A percentile compares a stretch with the other conserved stretches of the same genome.
phyloP scores from a whole-genome alignment of 1,140 invertebrate genomes.

The Drosophila burlai region DNA sequence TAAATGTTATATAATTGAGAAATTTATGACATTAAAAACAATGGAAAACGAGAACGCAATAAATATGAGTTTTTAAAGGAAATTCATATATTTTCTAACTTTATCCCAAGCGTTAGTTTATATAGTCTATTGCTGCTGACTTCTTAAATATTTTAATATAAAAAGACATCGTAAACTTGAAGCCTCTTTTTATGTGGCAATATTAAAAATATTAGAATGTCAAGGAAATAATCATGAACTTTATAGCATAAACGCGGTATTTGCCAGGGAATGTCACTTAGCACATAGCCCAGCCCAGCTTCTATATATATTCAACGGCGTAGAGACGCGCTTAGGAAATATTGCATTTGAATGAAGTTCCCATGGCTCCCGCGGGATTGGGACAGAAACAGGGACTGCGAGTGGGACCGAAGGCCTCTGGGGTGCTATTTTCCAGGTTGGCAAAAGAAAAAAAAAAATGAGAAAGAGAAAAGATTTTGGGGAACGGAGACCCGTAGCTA shows the following conservation, averaged over 20 bases:
- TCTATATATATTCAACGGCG: conserved; percentile 16
- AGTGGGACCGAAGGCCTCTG: conserved; percentile 19
- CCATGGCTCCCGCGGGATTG: conserved; percentile 26
- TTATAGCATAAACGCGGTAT: conserved; percentile 21
- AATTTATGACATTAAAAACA: background rate
- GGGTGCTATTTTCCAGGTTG: conserved; percentile 29
- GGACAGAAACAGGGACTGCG: conserved; percentile 5
- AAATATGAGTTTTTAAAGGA: background rate
- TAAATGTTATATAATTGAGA: background rate
- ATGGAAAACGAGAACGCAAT: background rate
- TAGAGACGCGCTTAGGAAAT: conserved; percentile 20
- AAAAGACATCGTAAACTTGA: background rate
- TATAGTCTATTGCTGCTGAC: too few species aligned
- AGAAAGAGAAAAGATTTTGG: conserved; percentile 9
- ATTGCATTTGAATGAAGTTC: conserved; percentile 43
- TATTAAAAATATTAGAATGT: background rate
- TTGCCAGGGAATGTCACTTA: conserved; percentile 24
- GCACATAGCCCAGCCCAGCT: background rate
- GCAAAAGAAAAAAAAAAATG: background rate
- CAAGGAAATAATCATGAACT: conserved; percentile 19
- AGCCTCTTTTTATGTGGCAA: background rate
- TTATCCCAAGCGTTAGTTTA: background rate
- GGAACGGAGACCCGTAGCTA: conserved; percentile 2
- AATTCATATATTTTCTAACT: too few species aligned
- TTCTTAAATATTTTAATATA: background rate